Evolutionary conservation across 2,113 vertebrate genomes (phyloP).

Genomic region (Cebus imitator): DNA sequence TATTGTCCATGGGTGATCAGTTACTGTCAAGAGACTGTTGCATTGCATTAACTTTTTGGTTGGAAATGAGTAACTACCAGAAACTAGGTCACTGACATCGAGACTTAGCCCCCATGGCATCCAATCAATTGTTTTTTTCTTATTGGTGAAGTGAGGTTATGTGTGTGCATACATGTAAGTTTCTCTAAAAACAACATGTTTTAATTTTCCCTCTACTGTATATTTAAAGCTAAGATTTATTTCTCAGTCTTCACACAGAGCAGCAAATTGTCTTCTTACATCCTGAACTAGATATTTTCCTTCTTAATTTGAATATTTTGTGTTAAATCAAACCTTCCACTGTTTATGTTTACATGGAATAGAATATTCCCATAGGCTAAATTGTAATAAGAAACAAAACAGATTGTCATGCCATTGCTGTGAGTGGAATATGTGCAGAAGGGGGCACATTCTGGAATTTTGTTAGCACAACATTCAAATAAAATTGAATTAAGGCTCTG

Average conservation of each 20-base stretch:
- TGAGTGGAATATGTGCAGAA: neutral
- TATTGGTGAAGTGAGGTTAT: neutral
- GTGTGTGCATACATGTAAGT: neutral
- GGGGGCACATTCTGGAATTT: neutral
- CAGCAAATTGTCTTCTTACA: neutral
- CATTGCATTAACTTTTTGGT: slow-evolving; percentile 44
- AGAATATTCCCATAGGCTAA: slow-evolving; percentile 38
- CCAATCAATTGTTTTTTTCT: slow-evolving; percentile 38
- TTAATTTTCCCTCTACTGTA: neutral
- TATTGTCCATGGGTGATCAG: slow-evolving; percentile 75
- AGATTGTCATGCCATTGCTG: neutral
- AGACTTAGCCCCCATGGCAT: slow-evolving; percentile 43
- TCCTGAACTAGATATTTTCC: slow-evolving; percentile 46
- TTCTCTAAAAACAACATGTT: neutral
- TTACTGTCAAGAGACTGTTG: slow-evolving; percentile 74
- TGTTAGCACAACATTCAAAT: slow-evolving; percentile 38
- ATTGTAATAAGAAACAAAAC: slow-evolving; percentile 57
- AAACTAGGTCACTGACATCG: slow-evolving; percentile 62
- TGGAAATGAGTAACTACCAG: slow-evolving; percentile 69
- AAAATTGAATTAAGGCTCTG: slow-evolving; percentile 18
- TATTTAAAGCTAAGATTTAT: neutral
- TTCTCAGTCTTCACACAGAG: neutral
- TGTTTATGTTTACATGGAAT: slow-evolving; percentile 54
- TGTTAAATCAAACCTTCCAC: slow-evolving; percentile 38
- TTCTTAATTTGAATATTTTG: slow-evolving; percentile 60